Evolutionary conservation across 2,888 invertebrate species (phyloP).

Genomic region (Amblyjoppa fuscipennis): DNA sequence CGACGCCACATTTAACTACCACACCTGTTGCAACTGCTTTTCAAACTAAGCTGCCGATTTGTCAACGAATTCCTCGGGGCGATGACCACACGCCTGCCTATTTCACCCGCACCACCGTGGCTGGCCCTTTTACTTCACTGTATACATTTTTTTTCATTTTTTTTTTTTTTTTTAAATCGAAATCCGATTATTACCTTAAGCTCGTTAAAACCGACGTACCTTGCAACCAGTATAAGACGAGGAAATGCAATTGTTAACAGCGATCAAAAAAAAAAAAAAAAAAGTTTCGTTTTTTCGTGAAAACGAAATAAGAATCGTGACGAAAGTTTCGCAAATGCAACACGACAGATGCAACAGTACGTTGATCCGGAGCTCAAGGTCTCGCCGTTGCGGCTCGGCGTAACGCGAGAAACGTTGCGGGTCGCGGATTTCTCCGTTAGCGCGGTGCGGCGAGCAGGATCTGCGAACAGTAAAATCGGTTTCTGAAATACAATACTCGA

Average conservation of each 20-base stretch:
- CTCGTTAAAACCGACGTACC: constrained; percentile 3
- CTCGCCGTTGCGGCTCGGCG: constrained; percentile 6
- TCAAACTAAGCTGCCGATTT: constrained; percentile 14
- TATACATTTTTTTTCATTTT: neutral
- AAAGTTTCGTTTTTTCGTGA: neutral
- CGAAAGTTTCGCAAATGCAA: constrained; percentile 31
- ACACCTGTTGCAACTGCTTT: constrained; percentile 7
- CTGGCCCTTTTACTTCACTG: neutral
- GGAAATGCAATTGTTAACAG: neutral
- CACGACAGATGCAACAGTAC: constrained; percentile 18
- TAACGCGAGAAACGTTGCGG: constrained; percentile 23
- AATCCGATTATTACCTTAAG: constrained; percentile 16
- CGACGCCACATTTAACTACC: constrained; percentile 2
- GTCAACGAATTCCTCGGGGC: constrained; percentile 23
- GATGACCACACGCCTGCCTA: constrained; percentile 11
- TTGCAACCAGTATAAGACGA: neutral
- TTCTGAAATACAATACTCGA: neutral
- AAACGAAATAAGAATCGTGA: constrained; percentile 33
- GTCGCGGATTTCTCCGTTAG: constrained; percentile 48
- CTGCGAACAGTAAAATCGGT: neutral
- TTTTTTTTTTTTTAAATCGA: constrained; percentile 35
- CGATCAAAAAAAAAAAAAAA: neutral
- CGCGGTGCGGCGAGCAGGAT: neutral
- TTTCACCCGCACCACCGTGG: neutral
- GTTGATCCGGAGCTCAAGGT: constrained; percentile 41